These are phyloP conservation scores for Aphaenogaster rudis DNA, from an alignment of 1,140 invertebrate genomes.

Conservation along the genomic window DNA sequence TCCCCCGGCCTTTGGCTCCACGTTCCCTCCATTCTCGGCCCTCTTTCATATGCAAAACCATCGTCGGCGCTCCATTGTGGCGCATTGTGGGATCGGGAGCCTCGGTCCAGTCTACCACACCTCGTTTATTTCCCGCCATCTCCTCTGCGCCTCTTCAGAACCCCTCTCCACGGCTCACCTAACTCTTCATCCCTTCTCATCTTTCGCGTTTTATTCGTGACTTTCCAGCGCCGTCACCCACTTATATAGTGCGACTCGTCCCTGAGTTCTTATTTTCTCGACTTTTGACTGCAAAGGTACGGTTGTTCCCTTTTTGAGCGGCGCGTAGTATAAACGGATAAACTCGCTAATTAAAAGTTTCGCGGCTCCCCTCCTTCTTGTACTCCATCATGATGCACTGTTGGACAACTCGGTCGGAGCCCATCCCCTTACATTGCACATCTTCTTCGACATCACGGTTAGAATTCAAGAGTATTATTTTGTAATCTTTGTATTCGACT, in stretches of 20 bases:
- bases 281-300: constrained; percentile 47
- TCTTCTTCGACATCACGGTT: not conserved
- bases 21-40: constrained; percentile 74
- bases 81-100: constrained; percentile 81
- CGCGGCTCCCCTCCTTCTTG: constrained; percentile 6
- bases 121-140: constrained; percentile 82
- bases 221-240: constrained; percentile 36
- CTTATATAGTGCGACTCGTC: constrained; percentile 37
- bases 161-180: constrained; percentile 5
- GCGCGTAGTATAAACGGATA: constrained; percentile 81
- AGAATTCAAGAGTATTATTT: constrained; percentile 35
- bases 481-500: not conserved
- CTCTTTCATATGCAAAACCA: constrained; percentile 86
- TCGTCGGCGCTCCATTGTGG: constrained; percentile 82
- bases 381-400: constrained; percentile 16
- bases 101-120: constrained; percentile 82
- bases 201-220: constrained; percentile 36
- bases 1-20: constrained; percentile 16
- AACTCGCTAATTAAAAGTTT: constrained; percentile 85
- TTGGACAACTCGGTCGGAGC: constrained; percentile 20
- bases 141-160: constrained; percentile 61
- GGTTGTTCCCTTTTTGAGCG: constrained; percentile 75
- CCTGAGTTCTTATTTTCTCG: constrained; percentile 61
- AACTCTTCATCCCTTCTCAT: constrained; percentile 29
- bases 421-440: not conserved